Base-by-base conservation (phyloP, 2,888 invertebrate species). In the Drosophila neonasuta region DNA sequence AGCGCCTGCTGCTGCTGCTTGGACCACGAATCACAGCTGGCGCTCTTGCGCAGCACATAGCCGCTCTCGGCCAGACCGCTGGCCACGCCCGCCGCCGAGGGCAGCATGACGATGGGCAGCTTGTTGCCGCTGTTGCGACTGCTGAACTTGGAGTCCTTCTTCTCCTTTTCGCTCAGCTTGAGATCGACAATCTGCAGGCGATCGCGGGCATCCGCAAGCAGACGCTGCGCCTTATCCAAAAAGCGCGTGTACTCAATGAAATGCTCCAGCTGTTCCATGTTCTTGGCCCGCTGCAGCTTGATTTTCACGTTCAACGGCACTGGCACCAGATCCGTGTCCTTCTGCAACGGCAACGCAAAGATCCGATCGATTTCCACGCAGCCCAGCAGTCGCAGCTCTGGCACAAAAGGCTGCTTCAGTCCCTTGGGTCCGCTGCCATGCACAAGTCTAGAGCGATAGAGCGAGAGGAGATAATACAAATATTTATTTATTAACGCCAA, bases 361-460 rank as follows among this genome's bases (percentile, higher is more conserved):
- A 97, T 94, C 66, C 91, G 89, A 88, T 97, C 96, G 91, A 96
- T 96, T 91, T 97, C 97, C 87, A 95, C 96, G 87, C 96, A 94
- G 52, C 96, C 96, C 65, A 97, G 92, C 74, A 97, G 92, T 88
- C 97, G 93, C 80, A 97, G 91, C 91, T 97, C 97, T 71, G 97
- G 95, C 67, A 96, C 94, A 89, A 97, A 97, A 44, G 95, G 94
- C 86, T 95, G 95, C 90, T 96, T 96, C 15, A 96, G 91, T 0
- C 96, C 96, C 89, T 96, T 93, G 0, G 97, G 97, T 41, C 96
- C 95, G 55, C 96, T 95, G 32, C 98, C 98, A 88, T 97, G 96
- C 4, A 98, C 97, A 86, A 98, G 92, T 87, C 91, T 91, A 34
- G 5, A 20, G 15, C 15, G 15, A 15, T 15, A 11, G 15, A 11